These are phyloP conservation scores for Molanna angustata DNA, from an alignment of 2,888 invertebrate species.

Conservation along the genomic window DNA sequence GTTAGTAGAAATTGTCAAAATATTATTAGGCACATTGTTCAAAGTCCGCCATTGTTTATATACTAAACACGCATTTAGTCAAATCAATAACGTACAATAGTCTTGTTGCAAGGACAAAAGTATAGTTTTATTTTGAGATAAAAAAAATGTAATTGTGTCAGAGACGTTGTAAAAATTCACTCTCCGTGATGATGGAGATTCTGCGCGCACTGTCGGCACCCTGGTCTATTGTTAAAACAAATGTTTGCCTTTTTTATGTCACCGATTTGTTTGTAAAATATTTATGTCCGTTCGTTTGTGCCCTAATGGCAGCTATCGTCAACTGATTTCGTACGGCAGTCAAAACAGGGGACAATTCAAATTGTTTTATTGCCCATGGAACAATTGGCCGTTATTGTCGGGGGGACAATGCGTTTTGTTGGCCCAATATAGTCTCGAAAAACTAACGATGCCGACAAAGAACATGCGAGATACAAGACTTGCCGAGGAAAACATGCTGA, in stretches of 20 bases:
- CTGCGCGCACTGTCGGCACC: conserved; percentile 2
- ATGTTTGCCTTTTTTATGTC: conserved; percentile 1
- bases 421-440: neutral
- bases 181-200: neutral
- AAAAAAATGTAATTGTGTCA: too few species aligned
- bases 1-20: too few species aligned
- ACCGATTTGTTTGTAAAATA: conserved; percentile 8
- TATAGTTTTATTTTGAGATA: too few species aligned
- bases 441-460: conserved; percentile 17
- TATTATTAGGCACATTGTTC: too few species aligned
- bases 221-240: conserved; percentile 3
- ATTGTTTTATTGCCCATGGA: conserved; percentile 20
- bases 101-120: too few species aligned
- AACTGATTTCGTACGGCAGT: conserved; percentile 28
- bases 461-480: too few species aligned
- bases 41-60: too few species aligned
- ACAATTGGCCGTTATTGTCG: conserved; percentile 20
- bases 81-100: too few species aligned
- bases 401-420: conserved; percentile 16
- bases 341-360: conserved; percentile 24
- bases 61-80: too few species aligned
- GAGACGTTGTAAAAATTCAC: too few species aligned
- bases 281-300: conserved; percentile 15
- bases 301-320: conserved; percentile 26
- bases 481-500: too few species aligned